Base-by-base conservation (phyloP, 2,888 invertebrate species). In the Galerucella nymphaeae region DNA sequence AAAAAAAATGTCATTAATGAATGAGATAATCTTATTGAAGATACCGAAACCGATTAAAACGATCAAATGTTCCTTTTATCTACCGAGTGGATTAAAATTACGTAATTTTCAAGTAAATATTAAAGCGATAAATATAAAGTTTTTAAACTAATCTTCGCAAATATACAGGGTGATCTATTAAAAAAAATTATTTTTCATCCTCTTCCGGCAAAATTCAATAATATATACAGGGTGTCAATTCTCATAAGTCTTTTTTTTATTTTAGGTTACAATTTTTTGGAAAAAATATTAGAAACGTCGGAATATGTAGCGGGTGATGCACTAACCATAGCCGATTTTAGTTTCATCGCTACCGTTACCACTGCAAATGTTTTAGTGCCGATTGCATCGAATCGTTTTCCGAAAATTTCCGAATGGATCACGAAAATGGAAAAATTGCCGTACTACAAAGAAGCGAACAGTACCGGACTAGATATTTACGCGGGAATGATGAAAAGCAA, bases 211-310 rank as follows among this genome's bases (percentile, higher is more conserved):
- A 2, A 42, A 42, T 42, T 42, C 11, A 11, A 42, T 2, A 42
- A 42, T 42, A 13, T 11, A 11, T 42, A 42, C 42, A 13, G 10
- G 23, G 23, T 30, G 5, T 30, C 3, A 30, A 30, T 30, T 30
- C 23, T 30, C 3, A 1, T 3, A 3, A 30, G 4, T 30, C 5
- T 30, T 30, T 30, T 30, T 30, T 16, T 58, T 48, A 30, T 71
- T 71, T 9, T 71, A 79, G 85, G 84, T 11, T 86, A 87, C 73
- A 82, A 77, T 50, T 83, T 83, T 64, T 79, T 88, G 80, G 88
- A 89, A 74, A 77, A 78, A 18, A 84, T 85, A 71, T 81, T 89
- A 14, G 79, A 78, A 13, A 80, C 83, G 14, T 80, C 83, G 41
- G 80, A 74, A 23, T 80, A 77, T 72, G 76, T 77, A 2, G 79